Conservation (phyloP, 2,797 vertebrate species). For the Botia kubotai region DNA sequence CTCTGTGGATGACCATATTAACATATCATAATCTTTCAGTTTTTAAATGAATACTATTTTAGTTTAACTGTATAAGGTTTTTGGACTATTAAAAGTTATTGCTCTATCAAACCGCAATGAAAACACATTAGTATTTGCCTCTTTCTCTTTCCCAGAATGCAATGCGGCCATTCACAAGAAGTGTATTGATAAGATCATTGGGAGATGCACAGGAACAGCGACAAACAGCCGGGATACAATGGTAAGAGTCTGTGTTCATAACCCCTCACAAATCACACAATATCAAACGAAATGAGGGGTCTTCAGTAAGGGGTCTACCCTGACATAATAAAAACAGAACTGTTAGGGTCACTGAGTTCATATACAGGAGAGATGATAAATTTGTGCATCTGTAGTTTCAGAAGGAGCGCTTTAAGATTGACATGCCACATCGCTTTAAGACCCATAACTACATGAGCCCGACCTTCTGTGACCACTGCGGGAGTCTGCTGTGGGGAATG, state of each 20-base stretch:
- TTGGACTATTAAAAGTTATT: neutral
- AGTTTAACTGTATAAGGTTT: neutral
- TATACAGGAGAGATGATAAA: conserved; percentile 6
- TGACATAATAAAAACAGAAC: neutral
- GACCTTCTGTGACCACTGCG: conserved; percentile 98
- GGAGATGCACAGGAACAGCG: conserved; percentile 93
- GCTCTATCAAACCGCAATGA: neutral
- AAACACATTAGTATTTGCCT: conserved; percentile 18
- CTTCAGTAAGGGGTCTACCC: conserved; percentile 3
- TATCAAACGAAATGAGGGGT: neutral
- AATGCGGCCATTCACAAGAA: conserved; percentile 98
- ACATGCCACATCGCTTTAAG: conserved; percentile 97
- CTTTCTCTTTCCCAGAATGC: conserved; percentile 84
- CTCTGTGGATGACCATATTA: neutral
- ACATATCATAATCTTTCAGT: neutral
- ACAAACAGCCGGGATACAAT: conserved; percentile 91
- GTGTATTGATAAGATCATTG: conserved; percentile 96
- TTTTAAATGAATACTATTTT: neutral
- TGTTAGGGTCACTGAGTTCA: neutral
- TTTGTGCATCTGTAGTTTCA: conserved; percentile 85
- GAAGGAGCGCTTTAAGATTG: conserved; percentile 97
- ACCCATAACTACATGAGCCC: conserved; percentile 94
- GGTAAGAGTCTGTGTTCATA: conserved; percentile 65
- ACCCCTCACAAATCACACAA: neutral
- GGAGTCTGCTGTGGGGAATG: conserved; percentile 96